Base-by-base conservation (phyloP, 1,140 invertebrate species). In the Drosophila athabasca region DNA sequence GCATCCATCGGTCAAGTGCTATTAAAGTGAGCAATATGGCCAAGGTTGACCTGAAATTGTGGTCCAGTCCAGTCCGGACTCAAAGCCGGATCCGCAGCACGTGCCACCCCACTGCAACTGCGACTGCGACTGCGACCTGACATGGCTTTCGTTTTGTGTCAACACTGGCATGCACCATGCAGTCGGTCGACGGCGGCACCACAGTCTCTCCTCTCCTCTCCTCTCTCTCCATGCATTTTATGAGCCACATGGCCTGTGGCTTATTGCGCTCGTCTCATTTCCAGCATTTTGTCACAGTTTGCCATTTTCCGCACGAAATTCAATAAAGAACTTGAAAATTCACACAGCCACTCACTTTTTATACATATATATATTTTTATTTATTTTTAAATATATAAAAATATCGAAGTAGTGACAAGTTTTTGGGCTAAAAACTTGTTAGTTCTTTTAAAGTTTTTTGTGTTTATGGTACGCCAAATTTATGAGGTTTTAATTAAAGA, bases 261-360 rank as follows among this genome's bases (percentile, higher is more conserved):
- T 49, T 53, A 46, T 45, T 55, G 41, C 26, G 29, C 46, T 49
- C n/a, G 13, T 39, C 45, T 66, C 50, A 80, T 71, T 64, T 71
- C 61, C 45, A 41, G 41, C 58, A 68, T 72, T 80, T 76, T 71
- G 75, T 55, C 60, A 65, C 46, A 70, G 45, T 54, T 77, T 81
- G 78, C 64, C 57, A 80, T 76, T 76, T 76, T 72, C 22, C 43
- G 54, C 78, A 81, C 78, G 73, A 76, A 81, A 68, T 81, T 81
- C 78, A 81, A 81, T 81, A 82, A 80, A 81, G 58, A 61, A 65
- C 54, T 49, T 57, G 8, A 79, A 39, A 79, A 70, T 70, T 64
- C 35, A 46, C 15, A 45, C 9, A 49, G 43, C 41, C n/a, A n/a
- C n/a, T n/a, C n/a, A 54, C 19, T 48, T 62, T 54, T 7, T 29